Conservation (phyloP, 2,797 vertebrate genomes). For the Gallinago nigripennis region DNA sequence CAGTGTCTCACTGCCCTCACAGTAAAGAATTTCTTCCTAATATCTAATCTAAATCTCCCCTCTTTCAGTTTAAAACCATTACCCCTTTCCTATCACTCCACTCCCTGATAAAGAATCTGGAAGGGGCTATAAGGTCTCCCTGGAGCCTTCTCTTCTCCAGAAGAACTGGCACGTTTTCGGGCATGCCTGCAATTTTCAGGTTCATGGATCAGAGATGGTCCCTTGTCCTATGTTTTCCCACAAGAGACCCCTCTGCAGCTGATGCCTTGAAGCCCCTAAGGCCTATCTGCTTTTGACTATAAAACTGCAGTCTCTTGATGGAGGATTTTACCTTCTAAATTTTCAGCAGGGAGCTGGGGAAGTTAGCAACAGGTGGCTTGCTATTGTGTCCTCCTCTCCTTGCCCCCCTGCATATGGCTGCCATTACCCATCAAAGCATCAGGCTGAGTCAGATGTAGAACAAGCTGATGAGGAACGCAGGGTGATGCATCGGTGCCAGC, state of each 20-base stretch:
- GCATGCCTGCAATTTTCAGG: neutral
- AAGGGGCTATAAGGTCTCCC: no score
- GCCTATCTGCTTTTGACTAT: neutral
- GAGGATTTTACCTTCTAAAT: neutral
- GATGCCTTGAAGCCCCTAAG: neutral
- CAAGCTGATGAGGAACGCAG: neutral
- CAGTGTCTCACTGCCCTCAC: no score
- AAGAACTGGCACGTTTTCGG: neutral
- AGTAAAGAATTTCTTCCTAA: no score
- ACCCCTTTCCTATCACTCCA: no score
- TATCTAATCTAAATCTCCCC: no score
- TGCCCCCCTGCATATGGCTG: neutral
- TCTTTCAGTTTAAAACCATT: no score
- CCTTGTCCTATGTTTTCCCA: neutral
- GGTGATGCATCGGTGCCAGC: neutral
- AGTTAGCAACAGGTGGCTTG: neutral
- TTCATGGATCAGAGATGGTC: neutral
- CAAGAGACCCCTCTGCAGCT: neutral
- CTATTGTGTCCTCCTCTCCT: neutral
- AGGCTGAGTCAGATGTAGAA: neutral
- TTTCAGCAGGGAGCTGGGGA: neutral
- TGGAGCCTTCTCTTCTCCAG: no score
- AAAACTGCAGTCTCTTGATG: neutral
- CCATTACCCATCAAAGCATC: slow-evolving; percentile 10
- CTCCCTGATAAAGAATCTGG: no score